A percentile compares a stretch with the other conserved stretches of the same genome.
Conservation (phyloP, 2,888 invertebrate species). For the Dioctria rufipes region DNA sequence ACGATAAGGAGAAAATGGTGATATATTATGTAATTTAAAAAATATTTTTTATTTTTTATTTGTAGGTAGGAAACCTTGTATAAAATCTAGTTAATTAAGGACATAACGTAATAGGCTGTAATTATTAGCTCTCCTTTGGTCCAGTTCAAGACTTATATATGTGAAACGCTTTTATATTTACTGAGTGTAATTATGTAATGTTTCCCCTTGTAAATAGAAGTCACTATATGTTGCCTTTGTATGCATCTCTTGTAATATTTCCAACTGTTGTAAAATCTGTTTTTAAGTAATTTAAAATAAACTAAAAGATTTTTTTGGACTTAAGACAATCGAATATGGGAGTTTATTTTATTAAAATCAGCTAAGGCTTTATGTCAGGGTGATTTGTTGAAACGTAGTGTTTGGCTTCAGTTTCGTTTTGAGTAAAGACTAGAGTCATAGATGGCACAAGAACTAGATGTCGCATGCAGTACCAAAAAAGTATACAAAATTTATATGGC, state of each 20-base stretch:
- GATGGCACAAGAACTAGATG: too few relatives aligned
- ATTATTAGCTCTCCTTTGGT: constrained; percentile 43
- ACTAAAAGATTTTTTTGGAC: constrained; percentile 6
- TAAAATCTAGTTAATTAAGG: neutral
- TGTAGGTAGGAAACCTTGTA: constrained; percentile 14
- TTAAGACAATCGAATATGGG: neutral
- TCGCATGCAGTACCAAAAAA: too few relatives aligned
- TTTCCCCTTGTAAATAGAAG: constrained; percentile 20
- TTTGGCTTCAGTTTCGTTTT: too few relatives aligned
- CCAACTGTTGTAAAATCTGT: constrained; percentile 26
- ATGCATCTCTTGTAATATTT: constrained; percentile 26
- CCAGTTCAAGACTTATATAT: constrained; percentile 28
- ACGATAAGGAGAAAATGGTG: constrained; percentile 40
- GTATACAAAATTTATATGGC: too few relatives aligned
- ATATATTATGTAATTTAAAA: constrained; percentile 1
- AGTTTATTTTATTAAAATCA: neutral
- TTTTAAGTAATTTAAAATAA: constrained; percentile 40
- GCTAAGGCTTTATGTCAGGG: too few relatives aligned
- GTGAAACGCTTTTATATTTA: constrained; percentile 43
- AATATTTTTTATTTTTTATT: constrained; percentile 10
- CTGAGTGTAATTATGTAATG: constrained; percentile 34
- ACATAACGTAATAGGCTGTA: constrained; percentile 36
- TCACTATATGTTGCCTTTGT: constrained; percentile 28
- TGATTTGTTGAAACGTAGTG: too few relatives aligned
- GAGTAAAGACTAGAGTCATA: too few relatives aligned